A percentile compares a stretch with the other conserved stretches of the same genome.
Conservation (phyloP, 2,113 vertebrate species). For the Spheniscus mendiculus region DNA sequence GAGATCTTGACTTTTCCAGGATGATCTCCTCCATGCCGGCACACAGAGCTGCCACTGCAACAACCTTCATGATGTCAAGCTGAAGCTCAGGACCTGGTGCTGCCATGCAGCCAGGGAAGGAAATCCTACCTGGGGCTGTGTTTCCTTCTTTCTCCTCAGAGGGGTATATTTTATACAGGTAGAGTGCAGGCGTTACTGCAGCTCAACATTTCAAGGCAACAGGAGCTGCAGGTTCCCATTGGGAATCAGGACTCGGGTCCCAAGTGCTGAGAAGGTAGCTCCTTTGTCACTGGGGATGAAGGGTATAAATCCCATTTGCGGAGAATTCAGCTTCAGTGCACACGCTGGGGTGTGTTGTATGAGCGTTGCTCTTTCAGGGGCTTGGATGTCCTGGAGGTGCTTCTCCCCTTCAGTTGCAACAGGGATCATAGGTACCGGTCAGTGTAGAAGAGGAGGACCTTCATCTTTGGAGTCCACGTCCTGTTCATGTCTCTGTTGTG, state of each 20-base stretch:
- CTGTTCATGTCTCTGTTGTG: neutral
- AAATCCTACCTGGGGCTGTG: neutral
- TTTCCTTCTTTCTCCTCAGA: neutral
- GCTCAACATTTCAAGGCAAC: neutral
- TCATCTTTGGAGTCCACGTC: neutral
- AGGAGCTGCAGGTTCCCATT: neutral
- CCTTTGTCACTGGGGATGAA: neutral
- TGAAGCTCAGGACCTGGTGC: neutral
- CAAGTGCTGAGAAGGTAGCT: neutral
- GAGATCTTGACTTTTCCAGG: neutral
- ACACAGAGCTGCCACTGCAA: neutral
- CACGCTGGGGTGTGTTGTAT: accelerated
- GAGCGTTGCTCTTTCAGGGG: neutral
- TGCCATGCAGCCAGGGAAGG: neutral
- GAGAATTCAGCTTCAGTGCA: neutral
- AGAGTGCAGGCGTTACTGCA: neutral
- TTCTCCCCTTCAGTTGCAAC: neutral
- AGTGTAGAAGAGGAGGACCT: neutral
- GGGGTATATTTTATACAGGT: neutral
- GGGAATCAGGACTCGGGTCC: neutral
- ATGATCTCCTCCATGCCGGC: neutral
- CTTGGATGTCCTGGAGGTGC: neutral
- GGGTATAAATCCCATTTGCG: neutral
- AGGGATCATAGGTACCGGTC: neutral
- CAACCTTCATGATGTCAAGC: neutral